A percentile compares a stretch with the other conserved stretches of the same genome.
Evolutionary conservation across 2,113 vertebrate genomes (phyloP).

Genomic region (Macrotis lagotis): DNA sequence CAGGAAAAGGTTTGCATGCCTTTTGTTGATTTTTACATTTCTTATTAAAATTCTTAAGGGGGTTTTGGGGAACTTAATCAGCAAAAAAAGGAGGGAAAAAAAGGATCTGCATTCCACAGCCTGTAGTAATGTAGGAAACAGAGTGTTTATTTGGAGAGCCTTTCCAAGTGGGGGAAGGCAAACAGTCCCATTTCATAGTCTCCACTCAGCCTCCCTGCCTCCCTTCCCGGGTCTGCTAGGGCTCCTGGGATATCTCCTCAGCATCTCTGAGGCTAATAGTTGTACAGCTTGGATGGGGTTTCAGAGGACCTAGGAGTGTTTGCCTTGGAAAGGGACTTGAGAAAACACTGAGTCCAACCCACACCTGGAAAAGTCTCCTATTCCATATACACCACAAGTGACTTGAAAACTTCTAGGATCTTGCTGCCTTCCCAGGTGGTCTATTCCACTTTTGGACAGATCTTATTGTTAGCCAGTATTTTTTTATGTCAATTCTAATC

Average conservation of each 20-base stretch:
- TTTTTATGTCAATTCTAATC: not conserved
- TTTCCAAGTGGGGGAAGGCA: constrained; percentile 80
- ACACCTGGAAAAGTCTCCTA: not conserved
- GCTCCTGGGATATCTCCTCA: not conserved
- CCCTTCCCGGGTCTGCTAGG: constrained; percentile 9
- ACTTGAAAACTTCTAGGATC: no score
- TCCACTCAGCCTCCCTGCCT: constrained; percentile 40
- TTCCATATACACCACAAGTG: not conserved
- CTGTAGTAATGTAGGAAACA: constrained; percentile 80
- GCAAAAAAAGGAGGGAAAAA: constrained; percentile 78
- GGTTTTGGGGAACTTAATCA: constrained; percentile 84
- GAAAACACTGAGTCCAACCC: not conserved
- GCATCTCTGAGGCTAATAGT: not conserved
- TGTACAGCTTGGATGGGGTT: not conserved
- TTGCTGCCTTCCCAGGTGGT: not conserved
- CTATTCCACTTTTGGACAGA: not conserved
- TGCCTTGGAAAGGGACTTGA: not conserved
- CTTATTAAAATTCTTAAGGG: constrained; percentile 85
- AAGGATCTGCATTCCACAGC: constrained; percentile 77
- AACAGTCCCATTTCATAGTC: constrained; percentile 69
- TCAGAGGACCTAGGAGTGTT: not conserved
- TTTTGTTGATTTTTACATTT: constrained; percentile 86
- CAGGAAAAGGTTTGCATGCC: constrained; percentile 86
- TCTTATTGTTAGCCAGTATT: not conserved
- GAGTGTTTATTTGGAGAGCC: constrained; percentile 82